Evolutionary conservation across 2,888 invertebrate genomes (phyloP), one percentile per base, ranked within the genome.

Genomic region (Elysia crispata): DNA sequence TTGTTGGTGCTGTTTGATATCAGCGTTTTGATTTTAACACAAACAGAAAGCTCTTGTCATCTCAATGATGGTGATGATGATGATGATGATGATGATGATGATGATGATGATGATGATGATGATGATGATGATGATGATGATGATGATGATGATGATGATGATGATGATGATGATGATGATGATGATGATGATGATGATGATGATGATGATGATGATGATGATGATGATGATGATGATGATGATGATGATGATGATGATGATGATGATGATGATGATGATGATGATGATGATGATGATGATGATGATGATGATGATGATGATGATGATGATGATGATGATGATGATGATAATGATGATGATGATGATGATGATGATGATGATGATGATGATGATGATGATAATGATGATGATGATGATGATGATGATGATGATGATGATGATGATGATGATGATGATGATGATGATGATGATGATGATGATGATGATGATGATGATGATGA

Each of bases 121-220:
- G 70, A 20, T n/a, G 60, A 75, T 30, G 75, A 60, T 30, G 18
- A 60, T 75, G 62, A 31, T 60, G 62, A 76, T 41, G 11, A 76
- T 0, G 62, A 41, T 31, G 31, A 75, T 31, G 60, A 75, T 20
- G 62, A 75, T 75, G 75, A 75, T 31, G 75, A 75, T 60, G 62
- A 75, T 60, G 75, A 75, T 64, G 75, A 62, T 62, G 62, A 76
- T 33, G 75, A 76, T 64, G 64, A 76, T 31, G 75, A 76, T 33
- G 75, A 76, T 31, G 62, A 41, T 75, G 31, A 73, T 73, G 1
- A 73, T 73, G 25, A 73, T 73, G 1, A 57, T 54, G 25, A 30
- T 75, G 41, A 33, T 23, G 41, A 41, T 41, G 41, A 41, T 41
- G 41, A 41, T 41, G 41, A 6, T 41, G 41, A 41, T 41, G 41